A percentile compares a stretch with the other conserved stretches of the same genome.
These are phyloP conservation scores for Metaphire vulgaris DNA, from an alignment of 1,140 invertebrate genomes.

Conservation along the genomic window DNA sequence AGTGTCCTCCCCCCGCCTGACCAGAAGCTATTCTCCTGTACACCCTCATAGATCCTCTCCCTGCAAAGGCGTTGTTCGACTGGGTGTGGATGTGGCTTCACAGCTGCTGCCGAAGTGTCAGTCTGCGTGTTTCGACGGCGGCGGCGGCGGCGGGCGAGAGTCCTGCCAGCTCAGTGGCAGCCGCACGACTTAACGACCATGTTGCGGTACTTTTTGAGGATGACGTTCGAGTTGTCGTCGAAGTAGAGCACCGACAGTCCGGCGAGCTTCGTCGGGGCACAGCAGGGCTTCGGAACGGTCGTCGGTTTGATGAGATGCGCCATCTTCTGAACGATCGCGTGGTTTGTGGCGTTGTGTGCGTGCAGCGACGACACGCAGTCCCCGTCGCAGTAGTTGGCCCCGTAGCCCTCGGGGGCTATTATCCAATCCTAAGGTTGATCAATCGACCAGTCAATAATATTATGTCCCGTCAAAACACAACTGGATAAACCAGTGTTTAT, in stretches of 20 bases:
- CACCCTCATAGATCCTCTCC: no score
- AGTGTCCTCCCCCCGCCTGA: no score
- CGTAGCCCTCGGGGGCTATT: constrained; percentile 61
- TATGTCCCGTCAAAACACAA: background rate
- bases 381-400: constrained; percentile 62
- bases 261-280: constrained; percentile 58
- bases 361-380: constrained; percentile 59
- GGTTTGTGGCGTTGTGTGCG: constrained; percentile 61
- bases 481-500: no score
- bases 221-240: constrained; percentile 61
- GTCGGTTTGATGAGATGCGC: constrained; percentile 61
- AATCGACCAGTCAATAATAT: background rate
- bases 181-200: constrained; percentile 65
- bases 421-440: constrained; percentile 55
- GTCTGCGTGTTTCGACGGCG: no score
- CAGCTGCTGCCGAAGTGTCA: no score
- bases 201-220: constrained; percentile 63
- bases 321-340: constrained; percentile 63
- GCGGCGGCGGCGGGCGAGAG: no score
- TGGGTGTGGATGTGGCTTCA: no score
- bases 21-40: no score
- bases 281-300: constrained; percentile 58
- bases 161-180: constrained; percentile 63
- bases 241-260: constrained; percentile 62
- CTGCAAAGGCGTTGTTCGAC: no score